A percentile compares a stretch with the other conserved stretches of the same genome.
Conservation (phyloP, 2,797 vertebrate genomes). For the Crax fasciolata region DNA sequence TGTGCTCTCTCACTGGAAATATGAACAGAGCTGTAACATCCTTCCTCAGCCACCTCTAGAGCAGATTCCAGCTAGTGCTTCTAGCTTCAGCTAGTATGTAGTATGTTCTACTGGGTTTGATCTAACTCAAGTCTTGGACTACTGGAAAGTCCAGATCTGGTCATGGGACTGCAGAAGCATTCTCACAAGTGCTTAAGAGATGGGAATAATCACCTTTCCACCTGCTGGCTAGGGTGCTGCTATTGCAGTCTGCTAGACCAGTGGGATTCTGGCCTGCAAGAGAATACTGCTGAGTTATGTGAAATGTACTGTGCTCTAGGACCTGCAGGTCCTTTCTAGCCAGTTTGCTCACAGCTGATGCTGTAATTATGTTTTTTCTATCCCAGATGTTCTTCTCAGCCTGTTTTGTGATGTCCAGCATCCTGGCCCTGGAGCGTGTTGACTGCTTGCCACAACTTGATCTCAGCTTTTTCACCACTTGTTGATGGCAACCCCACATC, state of each 20-base stretch:
- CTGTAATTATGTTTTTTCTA: background rate
- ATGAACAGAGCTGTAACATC: background rate
- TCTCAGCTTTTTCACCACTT: background rate
- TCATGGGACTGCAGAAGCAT: fast-evolving
- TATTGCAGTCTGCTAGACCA: background rate
- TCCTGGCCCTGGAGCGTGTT: background rate
- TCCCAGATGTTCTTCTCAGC: background rate
- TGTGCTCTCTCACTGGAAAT: background rate
- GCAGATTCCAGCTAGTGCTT: background rate
- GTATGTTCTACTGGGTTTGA: background rate
- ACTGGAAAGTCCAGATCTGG: background rate
- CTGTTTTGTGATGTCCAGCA: background rate
- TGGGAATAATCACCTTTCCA: background rate
- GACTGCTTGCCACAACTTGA: background rate
- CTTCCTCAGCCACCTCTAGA: background rate
- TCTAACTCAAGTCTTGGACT: background rate
- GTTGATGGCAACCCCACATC: background rate
- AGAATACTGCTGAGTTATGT: background rate
- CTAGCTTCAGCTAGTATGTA: background rate
- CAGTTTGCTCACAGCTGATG: background rate
- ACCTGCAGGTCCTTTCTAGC: background rate
- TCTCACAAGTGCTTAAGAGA: background rate
- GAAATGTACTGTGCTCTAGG: background rate
- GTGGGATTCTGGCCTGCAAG: background rate
- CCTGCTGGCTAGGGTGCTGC: background rate